Evolutionary conservation across 1,140 invertebrate species (phyloP).

Genomic region (Sitodiplosis mosellana): DNA sequence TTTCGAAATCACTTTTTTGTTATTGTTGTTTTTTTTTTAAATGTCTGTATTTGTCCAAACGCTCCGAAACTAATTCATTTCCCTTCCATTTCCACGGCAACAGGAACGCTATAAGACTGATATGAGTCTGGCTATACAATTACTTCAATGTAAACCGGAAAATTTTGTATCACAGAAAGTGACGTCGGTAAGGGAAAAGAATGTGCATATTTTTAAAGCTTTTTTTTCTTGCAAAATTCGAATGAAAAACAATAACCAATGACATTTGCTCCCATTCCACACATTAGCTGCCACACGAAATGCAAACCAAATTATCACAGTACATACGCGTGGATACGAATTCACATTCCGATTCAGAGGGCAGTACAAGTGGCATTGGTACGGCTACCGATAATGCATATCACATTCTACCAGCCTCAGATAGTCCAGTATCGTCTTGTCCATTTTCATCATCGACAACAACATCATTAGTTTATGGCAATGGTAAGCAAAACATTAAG

Average conservation of each 20-base stretch:
- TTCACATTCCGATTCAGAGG: slow-evolving; percentile 29
- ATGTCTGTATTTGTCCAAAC: no score
- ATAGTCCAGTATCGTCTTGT: slow-evolving; percentile 20
- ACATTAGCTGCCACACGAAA: slow-evolving; percentile 64
- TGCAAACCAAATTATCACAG: slow-evolving; percentile 71
- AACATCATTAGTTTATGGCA: slow-evolving; percentile 53
- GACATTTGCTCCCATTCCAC: neutral
- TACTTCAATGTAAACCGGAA: slow-evolving; percentile 86
- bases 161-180: slow-evolving; percentile 87
- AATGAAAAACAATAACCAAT: neutral
- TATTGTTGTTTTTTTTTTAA: slow-evolving; percentile 2
- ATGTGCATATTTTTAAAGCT: slow-evolving; percentile 3
- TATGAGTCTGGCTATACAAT: slow-evolving; percentile 82
- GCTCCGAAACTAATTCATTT: no score
- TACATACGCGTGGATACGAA: slow-evolving; percentile 51
- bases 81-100: slow-evolving; percentile 11
- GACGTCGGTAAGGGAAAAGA: slow-evolving; percentile 53
- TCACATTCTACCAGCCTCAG: slow-evolving; percentile 24
- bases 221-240: neutral
- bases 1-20: neutral
- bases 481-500: no score
- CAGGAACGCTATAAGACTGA: slow-evolving; percentile 89
- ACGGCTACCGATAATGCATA: slow-evolving; percentile 22
- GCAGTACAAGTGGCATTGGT: slow-evolving; percentile 22
- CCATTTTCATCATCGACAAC: slow-evolving; percentile 74